Conservation (phyloP, 2,113 vertebrate genomes). For the Pithys albifrons region DNA sequence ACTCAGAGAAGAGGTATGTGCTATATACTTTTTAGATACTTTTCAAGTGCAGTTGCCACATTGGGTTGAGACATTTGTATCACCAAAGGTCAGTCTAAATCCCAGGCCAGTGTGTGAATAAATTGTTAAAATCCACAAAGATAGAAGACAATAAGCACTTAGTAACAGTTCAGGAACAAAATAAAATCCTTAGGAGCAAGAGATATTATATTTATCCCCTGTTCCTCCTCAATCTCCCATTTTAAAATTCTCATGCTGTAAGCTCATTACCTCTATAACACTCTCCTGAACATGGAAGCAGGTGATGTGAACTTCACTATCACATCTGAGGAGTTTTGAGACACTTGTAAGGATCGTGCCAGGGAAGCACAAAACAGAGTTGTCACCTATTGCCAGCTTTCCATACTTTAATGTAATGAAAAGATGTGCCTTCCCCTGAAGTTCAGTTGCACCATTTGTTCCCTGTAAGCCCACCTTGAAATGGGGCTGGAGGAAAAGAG, state of each 20-base stretch:
- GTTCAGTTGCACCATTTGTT: background rate
- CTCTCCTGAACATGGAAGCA: accelerated
- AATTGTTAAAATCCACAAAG: background rate
- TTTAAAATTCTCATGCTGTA: background rate
- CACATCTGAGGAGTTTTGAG: background rate
- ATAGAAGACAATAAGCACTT: background rate
- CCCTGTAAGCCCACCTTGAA: background rate
- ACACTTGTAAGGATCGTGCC: background rate
- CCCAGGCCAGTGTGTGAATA: background rate
- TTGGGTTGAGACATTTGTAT: background rate
- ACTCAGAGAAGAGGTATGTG: background rate
- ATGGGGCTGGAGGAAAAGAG: background rate
- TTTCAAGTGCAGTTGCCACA: background rate
- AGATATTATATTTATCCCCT: background rate
- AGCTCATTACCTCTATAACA: background rate
- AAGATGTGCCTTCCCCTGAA: background rate
- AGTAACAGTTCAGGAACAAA: background rate
- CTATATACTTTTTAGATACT: background rate
- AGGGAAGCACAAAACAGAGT: background rate
- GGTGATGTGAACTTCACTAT: background rate
- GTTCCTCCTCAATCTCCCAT: background rate
- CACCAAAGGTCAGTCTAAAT: background rate
- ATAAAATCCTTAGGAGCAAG: background rate
- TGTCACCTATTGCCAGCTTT: background rate
- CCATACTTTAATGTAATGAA: background rate